phyloP scores from a whole-genome alignment of 2,888 invertebrate species.

The Exephanes ischioxanthus region DNA sequence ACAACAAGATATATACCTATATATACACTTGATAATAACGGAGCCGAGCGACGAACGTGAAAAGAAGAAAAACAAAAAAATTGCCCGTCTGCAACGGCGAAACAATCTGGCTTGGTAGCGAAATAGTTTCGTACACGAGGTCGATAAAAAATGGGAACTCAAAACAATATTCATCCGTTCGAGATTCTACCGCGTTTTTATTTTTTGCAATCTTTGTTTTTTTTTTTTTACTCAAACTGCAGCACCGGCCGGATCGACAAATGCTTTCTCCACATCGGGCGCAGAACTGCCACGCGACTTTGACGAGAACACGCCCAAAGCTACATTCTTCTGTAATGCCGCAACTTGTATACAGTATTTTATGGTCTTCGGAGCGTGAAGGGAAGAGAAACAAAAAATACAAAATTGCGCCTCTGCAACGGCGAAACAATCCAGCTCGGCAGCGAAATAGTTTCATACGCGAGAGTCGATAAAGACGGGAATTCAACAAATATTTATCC shows the following conservation, averaged over 20 bases:
- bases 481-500: background rate
- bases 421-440: conserved; percentile 58
- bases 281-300: conserved; percentile 44
- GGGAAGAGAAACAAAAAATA: conserved; percentile 42
- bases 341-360: conserved; percentile 8
- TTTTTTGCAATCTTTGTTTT: too few species aligned
- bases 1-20: conserved; percentile 8
- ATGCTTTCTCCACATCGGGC: conserved; percentile 6
- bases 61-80: conserved; percentile 52
- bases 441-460: conserved; percentile 47
- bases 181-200: background rate
- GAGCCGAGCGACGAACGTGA: conserved; percentile 24
- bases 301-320: conserved; percentile 19
- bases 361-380: conserved; percentile 30
- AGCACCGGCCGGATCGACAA: background rate
- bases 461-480: conserved; percentile 11
- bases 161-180: background rate
- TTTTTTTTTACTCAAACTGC: conserved; percentile 7
- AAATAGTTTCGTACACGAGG: conserved; percentile 50
- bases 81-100: conserved; percentile 47
- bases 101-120: conserved; percentile 53
- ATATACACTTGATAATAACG: conserved; percentile 3
- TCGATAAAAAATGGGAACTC: conserved; percentile 3
- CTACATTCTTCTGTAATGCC: background rate
- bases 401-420: conserved; percentile 41